Evolutionary conservation across 2,888 invertebrate genomes (phyloP).

Genomic region (Pachliopta kotzebuea): DNA sequence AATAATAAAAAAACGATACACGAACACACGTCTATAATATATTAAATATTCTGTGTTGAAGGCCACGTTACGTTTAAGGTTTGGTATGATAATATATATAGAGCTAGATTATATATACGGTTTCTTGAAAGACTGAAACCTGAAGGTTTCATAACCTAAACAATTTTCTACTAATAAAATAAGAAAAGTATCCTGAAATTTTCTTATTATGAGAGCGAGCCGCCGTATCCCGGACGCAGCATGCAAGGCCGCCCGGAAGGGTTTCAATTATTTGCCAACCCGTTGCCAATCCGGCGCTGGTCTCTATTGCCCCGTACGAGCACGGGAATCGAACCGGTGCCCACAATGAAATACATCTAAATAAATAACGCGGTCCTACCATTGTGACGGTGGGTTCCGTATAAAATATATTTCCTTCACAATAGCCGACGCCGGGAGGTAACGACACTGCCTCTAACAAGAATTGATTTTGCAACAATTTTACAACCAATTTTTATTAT

Average conservation of each 20-base stretch:
- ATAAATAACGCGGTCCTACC: constrained; percentile 71
- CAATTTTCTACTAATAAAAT: too few species aligned
- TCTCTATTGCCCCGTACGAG: constrained; percentile 63
- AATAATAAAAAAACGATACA: too few species aligned
- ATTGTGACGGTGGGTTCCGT: constrained; percentile 64
- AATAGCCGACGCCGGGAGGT: constrained; percentile 56
- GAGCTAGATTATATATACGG: too few species aligned
- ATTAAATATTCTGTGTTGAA: too few species aligned
- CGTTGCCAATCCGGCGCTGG: constrained; percentile 50
- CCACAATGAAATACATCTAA: constrained; percentile 70
- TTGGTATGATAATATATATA: too few species aligned
- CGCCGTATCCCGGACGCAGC: constrained; percentile 15
- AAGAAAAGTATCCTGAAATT: background rate
- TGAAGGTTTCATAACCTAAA: too few species aligned
- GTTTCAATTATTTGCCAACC: constrained; percentile 70
- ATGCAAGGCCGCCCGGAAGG: constrained; percentile 41
- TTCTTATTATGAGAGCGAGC: constrained; percentile 21
- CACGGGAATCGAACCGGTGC: constrained; percentile 56
- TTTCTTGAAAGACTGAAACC: too few species aligned
- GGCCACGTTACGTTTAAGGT: too few species aligned
- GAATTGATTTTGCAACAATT: constrained; percentile 38
- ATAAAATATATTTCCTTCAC: constrained; percentile 70
- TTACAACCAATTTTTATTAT: too few species aligned
- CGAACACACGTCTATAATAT: too few species aligned
- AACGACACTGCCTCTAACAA: constrained; percentile 59